A percentile compares a stretch with the other conserved stretches of the same genome.
Evolutionary conservation across 2,113 vertebrate species (phyloP).

Genomic region (Oostethus manadensis): DNA sequence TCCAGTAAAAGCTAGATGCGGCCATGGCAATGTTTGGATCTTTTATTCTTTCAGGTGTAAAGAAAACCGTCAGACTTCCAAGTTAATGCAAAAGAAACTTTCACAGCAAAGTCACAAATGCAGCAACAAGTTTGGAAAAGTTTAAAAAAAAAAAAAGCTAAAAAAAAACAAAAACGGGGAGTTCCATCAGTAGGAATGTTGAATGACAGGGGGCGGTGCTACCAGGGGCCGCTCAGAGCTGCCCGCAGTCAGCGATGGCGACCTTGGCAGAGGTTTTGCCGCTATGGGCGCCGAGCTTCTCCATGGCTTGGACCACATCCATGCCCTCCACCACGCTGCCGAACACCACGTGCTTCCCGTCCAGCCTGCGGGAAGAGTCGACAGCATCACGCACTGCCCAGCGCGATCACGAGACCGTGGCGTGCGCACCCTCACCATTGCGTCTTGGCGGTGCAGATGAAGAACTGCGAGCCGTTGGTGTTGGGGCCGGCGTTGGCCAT

Average conservation of each 20-base stretch:
- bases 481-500: conserved; percentile 95
- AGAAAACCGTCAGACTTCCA: conserved; percentile 27
- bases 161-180: conserved; percentile 30
- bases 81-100: conserved; percentile 58
- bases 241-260: conserved; percentile 78
- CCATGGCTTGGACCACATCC: conserved; percentile 74
- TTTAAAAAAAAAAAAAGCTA: too few relatives aligned
- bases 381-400: background rate
- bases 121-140: conserved; percentile 45
- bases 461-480: conserved; percentile 97
- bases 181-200: conserved; percentile 62
- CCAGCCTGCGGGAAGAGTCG: conserved; percentile 74
- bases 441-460: conserved; percentile 85
- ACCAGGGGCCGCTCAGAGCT: conserved; percentile 66
- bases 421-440: conserved; percentile 70
- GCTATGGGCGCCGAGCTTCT: conserved; percentile 54
- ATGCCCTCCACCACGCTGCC: conserved; percentile 80
- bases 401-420: background rate
- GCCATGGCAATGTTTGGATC: conserved; percentile 53
- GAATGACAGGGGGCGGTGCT: conserved; percentile 22
- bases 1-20: background rate
- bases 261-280: conserved; percentile 78
- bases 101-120: conserved; percentile 59
- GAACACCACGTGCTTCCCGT: conserved; percentile 95
- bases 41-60: conserved; percentile 28